Evolutionary conservation across 2,113 vertebrate genomes (phyloP).

Genomic region (Megaleporinus macrocephalus): DNA sequence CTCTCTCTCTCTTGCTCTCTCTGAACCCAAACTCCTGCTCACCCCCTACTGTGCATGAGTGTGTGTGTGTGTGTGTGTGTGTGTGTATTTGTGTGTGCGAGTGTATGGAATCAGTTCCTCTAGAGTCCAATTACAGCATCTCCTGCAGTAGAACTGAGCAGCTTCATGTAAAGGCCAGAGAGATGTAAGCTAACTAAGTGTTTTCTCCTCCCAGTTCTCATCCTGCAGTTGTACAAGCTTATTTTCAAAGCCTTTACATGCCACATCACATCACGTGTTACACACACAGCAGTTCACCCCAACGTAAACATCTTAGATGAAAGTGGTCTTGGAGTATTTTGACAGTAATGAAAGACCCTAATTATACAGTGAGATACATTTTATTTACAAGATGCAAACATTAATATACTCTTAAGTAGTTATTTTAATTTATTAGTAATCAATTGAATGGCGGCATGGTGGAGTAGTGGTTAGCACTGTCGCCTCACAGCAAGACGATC

Average conservation of each 20-base stretch:
- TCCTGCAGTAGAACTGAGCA: conserved; percentile 5
- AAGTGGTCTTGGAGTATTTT: too few species aligned
- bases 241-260: neutral
- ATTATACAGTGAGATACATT: too few species aligned
- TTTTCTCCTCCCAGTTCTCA: neutral
- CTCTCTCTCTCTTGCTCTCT: neutral
- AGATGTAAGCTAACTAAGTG: neutral
- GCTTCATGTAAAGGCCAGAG: neutral
- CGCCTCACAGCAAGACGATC: too few species aligned
- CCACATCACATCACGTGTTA: neutral
- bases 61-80: conserved; percentile 20
- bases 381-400: too few species aligned
- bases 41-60: too few species aligned
- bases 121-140: conserved; percentile 47
- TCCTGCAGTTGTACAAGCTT: neutral
- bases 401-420: too few species aligned
- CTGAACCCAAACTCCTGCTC: conserved; percentile 3
- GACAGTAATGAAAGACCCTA: too few species aligned
- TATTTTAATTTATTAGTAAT: too few species aligned
- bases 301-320: too few species aligned
- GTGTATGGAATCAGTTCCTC: conserved; percentile 24
- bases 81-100: conserved; percentile 28
- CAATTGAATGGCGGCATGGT: too few species aligned
- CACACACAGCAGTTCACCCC: too few species aligned
- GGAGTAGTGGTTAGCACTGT: too few species aligned